phyloP scores from a whole-genome alignment of 2,797 vertebrate species.

The Lepilemur ruficaudatus region DNA sequence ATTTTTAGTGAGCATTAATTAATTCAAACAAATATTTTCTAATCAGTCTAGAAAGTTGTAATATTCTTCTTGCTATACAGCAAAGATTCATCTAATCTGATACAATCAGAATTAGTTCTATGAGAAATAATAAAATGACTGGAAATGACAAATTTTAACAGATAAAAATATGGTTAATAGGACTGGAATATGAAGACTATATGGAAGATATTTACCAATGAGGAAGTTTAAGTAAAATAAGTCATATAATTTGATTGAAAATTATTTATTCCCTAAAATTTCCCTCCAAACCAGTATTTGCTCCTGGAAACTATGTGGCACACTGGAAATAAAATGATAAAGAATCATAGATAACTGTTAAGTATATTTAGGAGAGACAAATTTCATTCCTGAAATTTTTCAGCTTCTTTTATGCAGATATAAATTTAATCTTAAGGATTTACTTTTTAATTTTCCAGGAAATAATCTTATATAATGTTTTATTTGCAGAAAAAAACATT shows the following conservation, averaged over 20 bases:
- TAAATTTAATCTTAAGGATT: background rate
- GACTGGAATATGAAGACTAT: background rate
- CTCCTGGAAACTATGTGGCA: background rate
- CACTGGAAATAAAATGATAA: background rate
- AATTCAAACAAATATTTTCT: conserved; percentile 23
- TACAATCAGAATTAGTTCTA: background rate
- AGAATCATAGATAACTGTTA: background rate
- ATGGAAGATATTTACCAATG: background rate
- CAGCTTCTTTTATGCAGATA: background rate
- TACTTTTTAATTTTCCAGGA: background rate
- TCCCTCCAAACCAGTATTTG: background rate
- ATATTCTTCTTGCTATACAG: background rate
- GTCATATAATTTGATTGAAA: background rate
- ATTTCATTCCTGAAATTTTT: background rate
- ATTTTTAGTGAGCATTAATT: background rate
- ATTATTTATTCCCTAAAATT: background rate
- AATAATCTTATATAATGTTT: background rate
- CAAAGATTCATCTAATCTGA: background rate
- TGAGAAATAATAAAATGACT: background rate
- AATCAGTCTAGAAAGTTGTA: background rate
- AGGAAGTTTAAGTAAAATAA: background rate
- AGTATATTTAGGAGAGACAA: background rate
- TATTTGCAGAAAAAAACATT: background rate
- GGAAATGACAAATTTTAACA: background rate
- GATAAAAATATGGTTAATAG: background rate